A percentile compares a stretch with the other conserved stretches of the same genome.
Evolutionary conservation across 92 coral and sea anemone species (phyloP).

Genomic region (Isaurus tuberculatus): DNA sequence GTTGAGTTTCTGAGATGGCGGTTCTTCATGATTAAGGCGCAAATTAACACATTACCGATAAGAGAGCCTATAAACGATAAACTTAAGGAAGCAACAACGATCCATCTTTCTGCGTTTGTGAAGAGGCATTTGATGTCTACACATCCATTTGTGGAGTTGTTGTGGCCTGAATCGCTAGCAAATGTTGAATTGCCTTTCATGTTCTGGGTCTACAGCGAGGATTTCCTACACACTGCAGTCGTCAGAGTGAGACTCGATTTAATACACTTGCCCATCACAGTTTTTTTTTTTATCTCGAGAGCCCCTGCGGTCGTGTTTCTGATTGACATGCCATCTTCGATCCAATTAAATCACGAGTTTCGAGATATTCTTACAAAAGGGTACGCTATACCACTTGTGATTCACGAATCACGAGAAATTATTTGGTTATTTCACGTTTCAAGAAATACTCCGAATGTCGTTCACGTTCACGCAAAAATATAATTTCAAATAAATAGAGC

Average conservation of each 20-base stretch:
- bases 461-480: too few relatives aligned
- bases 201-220: not conserved
- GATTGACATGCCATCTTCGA: not conserved
- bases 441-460: too few relatives aligned
- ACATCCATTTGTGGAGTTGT: conserved; percentile 35
- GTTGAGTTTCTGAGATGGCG: conserved; percentile 69
- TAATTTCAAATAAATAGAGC: too few relatives aligned
- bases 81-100: conserved; percentile 49
- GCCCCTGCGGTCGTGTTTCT: not conserved
- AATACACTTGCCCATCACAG: not conserved
- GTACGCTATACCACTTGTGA: too few relatives aligned
- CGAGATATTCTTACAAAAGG: too few relatives aligned
- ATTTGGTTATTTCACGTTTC: too few relatives aligned
- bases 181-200: not conserved
- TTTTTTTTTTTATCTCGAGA: not conserved
- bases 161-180: not conserved
- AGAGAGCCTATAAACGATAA: conserved; percentile 62
- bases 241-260: not conserved
- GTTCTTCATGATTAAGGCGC: conserved; percentile 61
- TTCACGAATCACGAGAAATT: too few relatives aligned
- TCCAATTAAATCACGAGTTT: not conserved
- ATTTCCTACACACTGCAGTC: not conserved
- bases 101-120: conserved; percentile 57
- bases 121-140: conserved; percentile 63
- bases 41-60: conserved; percentile 68